Conservation (phyloP, 2,113 vertebrate genomes). For the Isichthys henryi region DNA sequence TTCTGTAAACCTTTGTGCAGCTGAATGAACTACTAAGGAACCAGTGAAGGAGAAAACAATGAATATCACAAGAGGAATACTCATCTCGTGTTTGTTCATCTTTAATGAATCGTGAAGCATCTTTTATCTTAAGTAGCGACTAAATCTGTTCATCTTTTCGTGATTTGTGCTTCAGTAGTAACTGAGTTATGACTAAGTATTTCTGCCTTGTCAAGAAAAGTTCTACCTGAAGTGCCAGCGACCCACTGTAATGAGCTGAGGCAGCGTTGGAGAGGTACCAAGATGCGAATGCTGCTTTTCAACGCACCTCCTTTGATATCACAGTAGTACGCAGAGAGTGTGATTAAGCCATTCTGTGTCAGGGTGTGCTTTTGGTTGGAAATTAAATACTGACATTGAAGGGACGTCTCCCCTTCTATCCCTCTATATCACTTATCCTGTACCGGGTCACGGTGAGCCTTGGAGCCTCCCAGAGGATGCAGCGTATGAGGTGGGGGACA, state of each 20-base stretch:
- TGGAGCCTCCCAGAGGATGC: not conserved
- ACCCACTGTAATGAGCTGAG: constrained; percentile 23
- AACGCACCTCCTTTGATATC: not conserved
- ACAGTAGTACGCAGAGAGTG: not conserved
- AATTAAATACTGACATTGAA: not conserved
- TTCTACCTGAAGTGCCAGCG: not conserved
- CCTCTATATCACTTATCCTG: not conserved
- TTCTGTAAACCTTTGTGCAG: not conserved
- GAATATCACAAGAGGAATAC: not conserved
- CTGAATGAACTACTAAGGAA: not conserved
- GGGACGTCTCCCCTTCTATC: not conserved
- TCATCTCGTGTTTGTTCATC: not conserved
- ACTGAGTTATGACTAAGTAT: not conserved
- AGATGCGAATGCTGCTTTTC: not conserved
- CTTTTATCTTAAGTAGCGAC: not conserved
- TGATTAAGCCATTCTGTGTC: not conserved
- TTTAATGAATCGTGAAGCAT: not conserved
- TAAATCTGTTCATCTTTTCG: not conserved
- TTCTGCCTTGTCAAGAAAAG: not conserved
- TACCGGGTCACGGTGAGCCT: not conserved
- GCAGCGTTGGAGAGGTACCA: not conserved
- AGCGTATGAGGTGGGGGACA: not conserved
- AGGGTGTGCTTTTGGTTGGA: not conserved
- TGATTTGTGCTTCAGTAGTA: not conserved
- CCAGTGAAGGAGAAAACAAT: not conserved